phyloP scores from a whole-genome alignment of 1,140 invertebrate genomes.

The Cepaea nemoralis region DNA sequence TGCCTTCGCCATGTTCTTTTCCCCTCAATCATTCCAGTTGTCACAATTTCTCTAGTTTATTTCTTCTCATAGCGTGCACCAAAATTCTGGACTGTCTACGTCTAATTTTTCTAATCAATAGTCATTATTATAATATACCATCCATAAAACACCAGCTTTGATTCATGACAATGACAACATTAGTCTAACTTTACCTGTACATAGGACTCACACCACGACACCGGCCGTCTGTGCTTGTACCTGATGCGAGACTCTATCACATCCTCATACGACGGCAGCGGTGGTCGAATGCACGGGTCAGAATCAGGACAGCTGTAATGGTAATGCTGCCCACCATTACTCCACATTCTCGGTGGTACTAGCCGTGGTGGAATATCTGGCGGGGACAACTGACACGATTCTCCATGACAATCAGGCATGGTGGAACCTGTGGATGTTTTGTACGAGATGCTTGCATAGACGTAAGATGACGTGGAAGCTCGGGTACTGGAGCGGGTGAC shows the following conservation, averaged over 20 bases:
- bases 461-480: slow-evolving; percentile 12
- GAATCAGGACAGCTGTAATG: not conserved
- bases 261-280: slow-evolving; percentile 29
- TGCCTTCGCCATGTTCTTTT: too few relatives aligned
- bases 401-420: not conserved
- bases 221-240: not conserved
- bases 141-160: too few relatives aligned
- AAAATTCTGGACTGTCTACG: too few relatives aligned
- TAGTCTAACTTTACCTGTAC: slow-evolving; percentile 17
- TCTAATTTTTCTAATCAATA: too few relatives aligned
- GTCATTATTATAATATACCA: too few relatives aligned
- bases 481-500: slow-evolving; percentile 18
- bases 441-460: slow-evolving; percentile 35
- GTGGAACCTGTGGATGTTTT: not conserved
- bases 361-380: not conserved
- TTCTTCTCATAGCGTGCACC: too few relatives aligned
- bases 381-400: not conserved
- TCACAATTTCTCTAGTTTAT: too few relatives aligned
- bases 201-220: slow-evolving; percentile 27
- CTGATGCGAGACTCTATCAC: slow-evolving; percentile 24
- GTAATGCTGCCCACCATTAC: not conserved
- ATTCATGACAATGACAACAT: too few relatives aligned
- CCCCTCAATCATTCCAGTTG: too few relatives aligned
- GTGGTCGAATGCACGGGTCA: not conserved
- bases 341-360: not conserved